These are phyloP conservation scores for Hirtodrosophila trivittata DNA, from an alignment of 2,888 invertebrate genomes.

Conservation along the genomic window DNA sequence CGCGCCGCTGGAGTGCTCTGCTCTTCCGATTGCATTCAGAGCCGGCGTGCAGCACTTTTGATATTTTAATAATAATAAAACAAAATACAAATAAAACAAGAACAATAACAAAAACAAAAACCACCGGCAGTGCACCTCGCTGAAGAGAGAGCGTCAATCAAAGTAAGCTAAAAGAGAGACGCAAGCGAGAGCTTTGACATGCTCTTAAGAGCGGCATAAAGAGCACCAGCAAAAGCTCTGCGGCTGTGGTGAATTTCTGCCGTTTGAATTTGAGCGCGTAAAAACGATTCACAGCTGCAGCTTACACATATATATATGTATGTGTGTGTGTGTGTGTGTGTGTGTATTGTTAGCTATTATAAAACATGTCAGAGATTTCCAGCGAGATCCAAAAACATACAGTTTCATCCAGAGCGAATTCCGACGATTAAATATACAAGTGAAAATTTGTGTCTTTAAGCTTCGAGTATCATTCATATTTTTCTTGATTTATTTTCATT, in stretches of 20 bases:
- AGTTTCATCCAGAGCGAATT: no score
- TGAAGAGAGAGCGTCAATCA: not conserved
- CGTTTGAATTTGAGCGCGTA: conserved; percentile 20
- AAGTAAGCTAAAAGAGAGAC: conserved; percentile 8
- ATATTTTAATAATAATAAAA: conserved; percentile 25
- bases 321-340: no score
- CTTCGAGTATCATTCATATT: not conserved
- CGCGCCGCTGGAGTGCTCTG: conserved; percentile 33
- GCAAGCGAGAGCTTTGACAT: conserved; percentile 20
- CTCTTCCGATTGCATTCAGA: conserved; percentile 29
- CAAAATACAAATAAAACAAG: not conserved
- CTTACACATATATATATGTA: no score
- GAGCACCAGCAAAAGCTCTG: conserved; percentile 26
- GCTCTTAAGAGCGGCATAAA: conserved; percentile 21
- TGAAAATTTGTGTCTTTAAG: no score
- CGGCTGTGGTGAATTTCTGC: conserved; percentile 28
- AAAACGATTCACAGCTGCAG: not conserved
- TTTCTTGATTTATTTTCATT: conserved; percentile 42
- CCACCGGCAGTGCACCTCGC: not conserved
- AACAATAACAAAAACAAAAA: conserved; percentile 1
- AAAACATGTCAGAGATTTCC: no score
- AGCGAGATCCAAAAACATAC: no score
- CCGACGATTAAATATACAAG: no score
- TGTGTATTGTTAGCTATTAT: no score
- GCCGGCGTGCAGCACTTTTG: conserved; percentile 40